Base-by-base conservation (phyloP, 1,140 invertebrate genomes). In the Cardiocondyla obscurior region DNA sequence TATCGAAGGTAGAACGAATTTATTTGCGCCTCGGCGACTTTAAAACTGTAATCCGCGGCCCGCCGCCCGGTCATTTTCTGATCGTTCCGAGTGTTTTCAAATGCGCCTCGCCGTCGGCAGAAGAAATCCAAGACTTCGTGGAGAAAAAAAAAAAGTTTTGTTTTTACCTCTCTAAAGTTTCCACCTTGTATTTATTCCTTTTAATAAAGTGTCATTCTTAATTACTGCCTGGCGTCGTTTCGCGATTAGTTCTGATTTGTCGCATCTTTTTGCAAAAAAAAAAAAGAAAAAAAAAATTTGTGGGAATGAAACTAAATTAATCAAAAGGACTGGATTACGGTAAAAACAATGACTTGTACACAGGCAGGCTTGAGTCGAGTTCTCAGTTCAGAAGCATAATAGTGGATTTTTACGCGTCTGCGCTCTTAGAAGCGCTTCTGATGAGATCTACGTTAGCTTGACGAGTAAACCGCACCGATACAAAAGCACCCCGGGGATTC, bases 21-120 rank as follows among this genome's bases (percentile, higher is more conserved):
- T 64, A 44, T 83, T 86, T 70, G 64, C 84, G 42, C 62, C 55
- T 82, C 83, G 70, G 51, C 67, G 39, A 82, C 70, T 86, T 81
- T 5, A 58, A 28, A 67, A 84, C 67, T 86, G 33, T 85, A 82
- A 86, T 85, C 69, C 69, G 53, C 39, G 51, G 10, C 33, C 12
- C 62, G 33, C 19, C 8, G n/a, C 7, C 53, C 73, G 16, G 22
- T 22, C 73, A 51, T 77, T 60, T 51, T 67, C 36, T 46, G 74
- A 67, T 77, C 60, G 73, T 33, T 49, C 44, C 36, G 60, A 67
- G 33, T 77, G 60, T 77, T 77, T 77, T 65, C 49, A 77, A 65
- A 76, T 65, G 58, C 73, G 42, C 19, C 73, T 49, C 44, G 39
- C 28, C 22, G 19, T 30, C 44, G 42, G 7, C 57, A 57, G 4